A percentile compares a stretch with the other conserved stretches of the same genome.
Evolutionary conservation across 2,888 invertebrate species (phyloP).

Genomic region (Trachelus iudaicus): DNA sequence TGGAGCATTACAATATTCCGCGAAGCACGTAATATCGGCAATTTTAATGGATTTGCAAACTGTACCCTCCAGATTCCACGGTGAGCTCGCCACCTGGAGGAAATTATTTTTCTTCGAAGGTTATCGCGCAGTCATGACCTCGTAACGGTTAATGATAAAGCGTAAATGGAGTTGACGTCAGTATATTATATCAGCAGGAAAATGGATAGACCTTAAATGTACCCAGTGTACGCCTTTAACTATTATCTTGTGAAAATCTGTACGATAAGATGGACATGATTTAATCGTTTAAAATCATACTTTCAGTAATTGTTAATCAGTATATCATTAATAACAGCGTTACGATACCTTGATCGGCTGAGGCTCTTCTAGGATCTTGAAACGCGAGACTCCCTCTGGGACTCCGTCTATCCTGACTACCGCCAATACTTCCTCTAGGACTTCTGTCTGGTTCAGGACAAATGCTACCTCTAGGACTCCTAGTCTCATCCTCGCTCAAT

Average conservation of each 20-base stretch:
- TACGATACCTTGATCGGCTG: constrained; percentile 56
- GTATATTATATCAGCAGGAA: background rate
- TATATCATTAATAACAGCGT: background rate
- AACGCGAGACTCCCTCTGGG: constrained; percentile 71
- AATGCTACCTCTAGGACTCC: constrained; percentile 72
- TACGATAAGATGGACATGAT: background rate
- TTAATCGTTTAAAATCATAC: background rate
- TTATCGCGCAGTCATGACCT: background rate
- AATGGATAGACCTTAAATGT: background rate
- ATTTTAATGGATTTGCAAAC: background rate
- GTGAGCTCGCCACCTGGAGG: background rate
- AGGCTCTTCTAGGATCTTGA: constrained; percentile 56
- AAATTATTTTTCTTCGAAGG: background rate
- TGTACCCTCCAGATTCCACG: background rate
- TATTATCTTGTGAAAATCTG: background rate
- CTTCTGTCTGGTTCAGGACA: constrained; percentile 66
- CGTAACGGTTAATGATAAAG: background rate
- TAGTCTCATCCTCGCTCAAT: constrained; percentile 37
- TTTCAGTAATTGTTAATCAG: background rate
- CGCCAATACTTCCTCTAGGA: constrained; percentile 63
- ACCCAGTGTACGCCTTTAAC: background rate
- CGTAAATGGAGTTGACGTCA: background rate
- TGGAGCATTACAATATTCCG: background rate
- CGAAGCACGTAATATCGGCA: background rate
- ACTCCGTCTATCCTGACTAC: constrained; percentile 69